Evolutionary conservation across 2,888 invertebrate genomes (phyloP), one percentile per base, ranked within the genome.

Genomic region (Eristalis pertinax): DNA sequence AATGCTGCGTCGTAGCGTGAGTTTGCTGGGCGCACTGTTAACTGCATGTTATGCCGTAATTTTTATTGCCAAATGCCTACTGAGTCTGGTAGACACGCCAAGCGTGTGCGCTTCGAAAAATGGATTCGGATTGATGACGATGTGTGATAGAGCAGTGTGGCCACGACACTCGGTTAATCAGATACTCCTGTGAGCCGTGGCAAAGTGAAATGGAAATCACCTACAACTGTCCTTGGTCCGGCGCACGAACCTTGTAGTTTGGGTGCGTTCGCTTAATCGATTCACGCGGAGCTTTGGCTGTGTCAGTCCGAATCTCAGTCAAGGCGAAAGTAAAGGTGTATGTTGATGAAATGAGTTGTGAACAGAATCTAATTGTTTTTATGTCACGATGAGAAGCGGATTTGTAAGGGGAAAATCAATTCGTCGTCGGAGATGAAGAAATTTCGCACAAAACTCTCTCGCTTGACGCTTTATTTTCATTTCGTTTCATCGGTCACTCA

Each of bases 1-100:
- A 29, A 24, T 15, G 24, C 2, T 41, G 22, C 64, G 58, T 74
- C 65, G 24, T 86, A 70, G 86, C 86, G 86, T 86, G 86, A 80
- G 78, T 63, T 75, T 86, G 78, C 74, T 82, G 75, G 56, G 86
- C 50, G 75, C 86, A 70, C 86, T 82, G 86, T 86, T 82, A 86
- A 86, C 82, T 79, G 41, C 86, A 82, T 86, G 86, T 86, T 79
- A 82, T 70, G 86, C 86, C 69, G 86, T 86, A 83, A 86, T 86
- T 86, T 86, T 86, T 83, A 86, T 86, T 67, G 65, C 78, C 82
- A 75, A 86, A 86, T 82, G 82, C 82, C 78, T 75, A 83, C 78
- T 79, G 78, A 86, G 82, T 10, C 69, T 43, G 50, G 29, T 38
- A 63, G 74, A 56, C 82, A 82, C 77, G 77, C 78, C 77, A 41